These are phyloP conservation scores for Knipowitschia caucasica DNA, from an alignment of 2,797 vertebrate species.

Conservation along the genomic window DNA sequence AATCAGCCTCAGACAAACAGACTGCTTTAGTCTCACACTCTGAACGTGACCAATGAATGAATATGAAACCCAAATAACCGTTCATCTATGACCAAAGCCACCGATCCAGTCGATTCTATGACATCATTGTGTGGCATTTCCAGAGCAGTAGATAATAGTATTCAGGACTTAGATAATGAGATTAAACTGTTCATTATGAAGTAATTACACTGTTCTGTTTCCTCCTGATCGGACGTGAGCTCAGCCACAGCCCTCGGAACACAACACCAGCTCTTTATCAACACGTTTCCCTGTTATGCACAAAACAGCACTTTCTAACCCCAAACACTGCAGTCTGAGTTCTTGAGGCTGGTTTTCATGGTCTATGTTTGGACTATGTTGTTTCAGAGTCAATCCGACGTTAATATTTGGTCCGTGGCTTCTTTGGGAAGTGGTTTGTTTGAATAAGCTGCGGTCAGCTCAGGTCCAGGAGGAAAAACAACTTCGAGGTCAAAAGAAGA, in stretches of 20 bases:
- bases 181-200: conserved; percentile 41
- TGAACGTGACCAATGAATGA: too few species aligned
- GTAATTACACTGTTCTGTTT: conserved; percentile 38
- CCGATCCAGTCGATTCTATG: too few species aligned
- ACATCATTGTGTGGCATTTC: conserved; percentile 20
- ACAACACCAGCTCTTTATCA: conserved; percentile 16
- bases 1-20: too few species aligned
- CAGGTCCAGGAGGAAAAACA: conserved; percentile 1
- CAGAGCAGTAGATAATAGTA: conserved; percentile 17
- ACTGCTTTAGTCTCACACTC: too few species aligned
- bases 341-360: conserved; percentile 8
- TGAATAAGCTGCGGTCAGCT: conserved; percentile 55
- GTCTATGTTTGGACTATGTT: conserved; percentile 42
- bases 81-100: too few species aligned
- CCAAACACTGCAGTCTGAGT: conserved; percentile 10
- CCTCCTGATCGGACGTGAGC: conserved; percentile 46
- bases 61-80: too few species aligned
- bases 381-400: too few species aligned
- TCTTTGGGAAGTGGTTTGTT: conserved; percentile 55
- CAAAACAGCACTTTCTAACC: conserved; percentile 1
- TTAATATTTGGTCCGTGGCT: too few species aligned
- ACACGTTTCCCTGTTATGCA: conserved; percentile 32
- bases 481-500: neutral
- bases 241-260: conserved; percentile 20
- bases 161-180: conserved; percentile 28